Conservation (phyloP, 2,888 invertebrate species). For the Acanthosepion pharaonis region DNA sequence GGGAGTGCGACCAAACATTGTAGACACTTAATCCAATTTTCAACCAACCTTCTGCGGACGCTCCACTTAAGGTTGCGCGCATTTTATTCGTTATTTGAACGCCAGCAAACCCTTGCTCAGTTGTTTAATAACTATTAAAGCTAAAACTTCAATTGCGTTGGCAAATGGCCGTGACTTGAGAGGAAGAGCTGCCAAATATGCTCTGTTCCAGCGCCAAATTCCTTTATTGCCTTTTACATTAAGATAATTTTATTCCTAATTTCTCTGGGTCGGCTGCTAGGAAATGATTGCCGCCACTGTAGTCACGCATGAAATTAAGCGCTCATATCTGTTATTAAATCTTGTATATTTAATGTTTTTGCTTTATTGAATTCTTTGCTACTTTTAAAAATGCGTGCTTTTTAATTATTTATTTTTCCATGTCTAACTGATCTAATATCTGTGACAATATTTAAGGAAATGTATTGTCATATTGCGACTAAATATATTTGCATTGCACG, state of each 20-base stretch:
- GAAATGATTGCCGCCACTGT: background rate
- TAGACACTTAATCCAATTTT: background rate
- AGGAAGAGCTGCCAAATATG: background rate
- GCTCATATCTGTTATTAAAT: background rate
- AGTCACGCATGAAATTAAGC: background rate
- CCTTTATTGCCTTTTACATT: background rate
- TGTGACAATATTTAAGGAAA: background rate
- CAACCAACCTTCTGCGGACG: background rate
- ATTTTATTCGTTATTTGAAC: background rate
- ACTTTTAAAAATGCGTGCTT: background rate
- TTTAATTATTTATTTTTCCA: background rate
- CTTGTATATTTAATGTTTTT: background rate
- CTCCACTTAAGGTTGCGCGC: background rate
- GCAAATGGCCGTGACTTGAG: background rate
- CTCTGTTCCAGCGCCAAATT: conserved; percentile 33
- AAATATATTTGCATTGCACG: background rate
- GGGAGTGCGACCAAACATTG: background rate
- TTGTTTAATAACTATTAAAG: conserved; percentile 33
- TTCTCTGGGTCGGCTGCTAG: background rate
- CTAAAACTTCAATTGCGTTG: conserved; percentile 11
- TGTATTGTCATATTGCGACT: background rate
- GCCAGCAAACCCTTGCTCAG: background rate
- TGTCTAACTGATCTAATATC: background rate
- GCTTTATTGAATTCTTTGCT: background rate
- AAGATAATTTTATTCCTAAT: conserved; percentile 33